Percentiles rank a stretch among this genome's conserved stretches.
Conservation (phyloP, 2,888 invertebrate species). For the Acanthosepion pharaonis region DNA sequence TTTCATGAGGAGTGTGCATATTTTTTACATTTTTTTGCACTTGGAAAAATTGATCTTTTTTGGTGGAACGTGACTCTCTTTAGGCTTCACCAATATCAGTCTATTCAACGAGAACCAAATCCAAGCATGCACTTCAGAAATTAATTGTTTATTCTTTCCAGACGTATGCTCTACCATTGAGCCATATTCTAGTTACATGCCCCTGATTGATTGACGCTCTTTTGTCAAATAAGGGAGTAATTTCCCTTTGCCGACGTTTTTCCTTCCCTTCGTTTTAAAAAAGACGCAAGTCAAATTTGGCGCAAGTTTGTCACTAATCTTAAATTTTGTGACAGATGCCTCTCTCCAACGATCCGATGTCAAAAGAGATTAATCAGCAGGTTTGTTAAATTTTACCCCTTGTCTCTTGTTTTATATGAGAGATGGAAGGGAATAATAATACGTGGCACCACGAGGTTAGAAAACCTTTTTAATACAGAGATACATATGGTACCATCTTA, state of each 20-base stretch:
- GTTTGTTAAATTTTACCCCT: background rate
- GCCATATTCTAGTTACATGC: background rate
- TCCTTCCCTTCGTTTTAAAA: background rate
- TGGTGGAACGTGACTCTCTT: no score
- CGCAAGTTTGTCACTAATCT: background rate
- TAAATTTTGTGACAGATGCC: background rate
- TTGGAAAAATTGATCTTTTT: no score
- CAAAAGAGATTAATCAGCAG: background rate
- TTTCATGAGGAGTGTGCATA: no score
- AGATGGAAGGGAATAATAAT: background rate
- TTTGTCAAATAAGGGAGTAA: background rate
- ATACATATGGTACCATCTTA: background rate
- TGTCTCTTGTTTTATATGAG: background rate
- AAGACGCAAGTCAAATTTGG: background rate
- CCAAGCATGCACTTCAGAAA: no score
- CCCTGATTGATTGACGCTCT: background rate
- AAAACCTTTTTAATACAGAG: background rate
- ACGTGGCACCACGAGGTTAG: slow-evolving; percentile 33
- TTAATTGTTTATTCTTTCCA: no score
- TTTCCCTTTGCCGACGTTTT: background rate
- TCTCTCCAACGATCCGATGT: background rate
- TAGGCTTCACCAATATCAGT: no score
- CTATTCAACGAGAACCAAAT: no score
- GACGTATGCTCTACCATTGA: background rate
- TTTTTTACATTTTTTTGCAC: no score